Conservation (phyloP, 2,797 vertebrate species). For the Falco cherrug region DNA sequence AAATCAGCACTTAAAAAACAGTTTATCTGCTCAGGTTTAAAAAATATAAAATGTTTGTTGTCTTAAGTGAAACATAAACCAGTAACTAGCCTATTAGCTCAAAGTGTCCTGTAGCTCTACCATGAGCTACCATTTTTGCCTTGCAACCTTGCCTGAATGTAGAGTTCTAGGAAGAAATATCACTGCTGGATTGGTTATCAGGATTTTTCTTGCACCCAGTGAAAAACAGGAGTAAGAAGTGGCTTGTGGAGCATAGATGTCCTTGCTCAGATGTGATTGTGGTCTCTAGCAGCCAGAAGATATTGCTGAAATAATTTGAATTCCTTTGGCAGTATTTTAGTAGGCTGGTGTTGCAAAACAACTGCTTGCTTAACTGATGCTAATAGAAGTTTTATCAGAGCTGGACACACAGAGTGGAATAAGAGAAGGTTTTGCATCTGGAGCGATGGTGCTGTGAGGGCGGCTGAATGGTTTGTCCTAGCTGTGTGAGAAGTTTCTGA, state of each 20-base stretch:
- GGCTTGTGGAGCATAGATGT: not conserved
- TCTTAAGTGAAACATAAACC: not conserved
- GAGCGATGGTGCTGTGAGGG: not conserved
- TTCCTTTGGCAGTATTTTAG: not conserved
- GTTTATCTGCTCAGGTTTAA: not conserved
- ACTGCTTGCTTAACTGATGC: not conserved
- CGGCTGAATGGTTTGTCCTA: not conserved
- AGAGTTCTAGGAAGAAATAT: not conserved
- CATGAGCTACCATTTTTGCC: not conserved
- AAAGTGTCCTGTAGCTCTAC: not conserved
- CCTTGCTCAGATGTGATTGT: not conserved
- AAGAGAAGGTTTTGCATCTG: not conserved
- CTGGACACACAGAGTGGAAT: not conserved
- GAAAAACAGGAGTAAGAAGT: not conserved
- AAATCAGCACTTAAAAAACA: not conserved
- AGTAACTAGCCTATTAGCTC: not conserved
- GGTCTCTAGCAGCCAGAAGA: not conserved
- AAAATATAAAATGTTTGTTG: not conserved
- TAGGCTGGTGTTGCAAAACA: not conserved
- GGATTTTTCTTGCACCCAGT: not conserved
- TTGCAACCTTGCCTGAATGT: not conserved
- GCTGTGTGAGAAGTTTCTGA: not conserved
- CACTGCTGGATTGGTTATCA: not conserved
- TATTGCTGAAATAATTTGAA: not conserved
- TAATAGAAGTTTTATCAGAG: not conserved